Base-by-base conservation (phyloP, 2,113 vertebrate species). In the Uria lomvia region DNA sequence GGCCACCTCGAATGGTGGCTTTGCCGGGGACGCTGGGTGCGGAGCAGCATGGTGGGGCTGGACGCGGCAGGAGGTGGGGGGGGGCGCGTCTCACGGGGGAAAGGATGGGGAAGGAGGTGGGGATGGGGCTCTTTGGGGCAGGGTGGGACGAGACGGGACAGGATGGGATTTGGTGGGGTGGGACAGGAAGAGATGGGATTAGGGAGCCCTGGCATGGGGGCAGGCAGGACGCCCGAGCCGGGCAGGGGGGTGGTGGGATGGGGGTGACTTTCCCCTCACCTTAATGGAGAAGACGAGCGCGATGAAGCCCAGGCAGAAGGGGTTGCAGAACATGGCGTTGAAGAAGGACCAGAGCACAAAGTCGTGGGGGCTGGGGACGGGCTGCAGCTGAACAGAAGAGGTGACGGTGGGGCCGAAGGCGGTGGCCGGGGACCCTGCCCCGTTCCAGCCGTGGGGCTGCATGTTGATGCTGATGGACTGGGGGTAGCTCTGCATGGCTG, bases 281-380 rank as follows among this genome's bases (percentile, higher is more conserved):
- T 95, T 92, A 14, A 96, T 0, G 45, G 93, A 93, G 86, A 12
- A 92, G 70, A 85, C 0, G 47, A 96, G 82, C 0, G 56, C 24
- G 2, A 81, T 17, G 78, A 96, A 96, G 74, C 88, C 91, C 45
- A 93, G 49, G 94, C 88, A 94, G 73, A 40, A 40, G 52, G 29
- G 6, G 40, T 66, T 92, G 72, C 85, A 83, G 29, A 47, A 72
- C 5, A 78, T 4, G 12, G 45, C 3, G 24, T 27, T 92, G 66
- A 92, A 83, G 72, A 78, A 40, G 59, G 91, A 92, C 85, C 91
- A 88, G 65, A 88, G 72, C 59, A 88, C 66, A 6, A 73, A 93
- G 53, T 88, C 91, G 17, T 0, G 20, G 40, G 58, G 12, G 8
- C 0, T 10, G 38, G 45, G 45, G 18, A 4, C 4, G 0, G 82